A percentile compares a stretch with the other conserved stretches of the same genome.
Evolutionary conservation across 2,113 vertebrate species (phyloP).

Genomic region (Andinoacara biseriatus): DNA sequence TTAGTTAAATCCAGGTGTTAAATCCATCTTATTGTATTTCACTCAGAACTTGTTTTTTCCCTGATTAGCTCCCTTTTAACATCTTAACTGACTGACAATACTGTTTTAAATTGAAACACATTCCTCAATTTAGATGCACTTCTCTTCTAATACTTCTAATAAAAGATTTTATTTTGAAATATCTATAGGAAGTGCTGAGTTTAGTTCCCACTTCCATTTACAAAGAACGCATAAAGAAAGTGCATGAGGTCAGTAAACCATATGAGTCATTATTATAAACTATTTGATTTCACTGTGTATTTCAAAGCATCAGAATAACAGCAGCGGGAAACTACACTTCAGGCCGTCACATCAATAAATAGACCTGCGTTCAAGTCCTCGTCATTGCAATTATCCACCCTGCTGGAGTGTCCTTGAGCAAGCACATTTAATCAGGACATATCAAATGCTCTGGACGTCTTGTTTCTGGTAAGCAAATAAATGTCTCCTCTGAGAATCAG

Average conservation of each 20-base stretch:
- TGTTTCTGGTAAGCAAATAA: neutral
- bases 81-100: neutral
- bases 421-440: neutral
- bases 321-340: neutral
- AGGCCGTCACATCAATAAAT: neutral
- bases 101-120: neutral
- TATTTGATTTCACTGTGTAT: neutral
- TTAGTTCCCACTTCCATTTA: neutral
- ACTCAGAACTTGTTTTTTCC: neutral
- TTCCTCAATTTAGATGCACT: neutral
- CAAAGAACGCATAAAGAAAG: neutral
- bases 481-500: neutral
- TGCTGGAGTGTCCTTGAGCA: constrained; percentile 20
- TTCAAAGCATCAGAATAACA: neutral
- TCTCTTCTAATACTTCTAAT: neutral
- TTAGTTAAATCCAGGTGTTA: neutral
- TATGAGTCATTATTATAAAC: neutral
- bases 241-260: neutral
- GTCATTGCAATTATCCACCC: neutral
- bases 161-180: constrained; percentile 7
- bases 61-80: neutral
- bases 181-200: neutral
- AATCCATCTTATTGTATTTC: neutral
- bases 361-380: neutral
- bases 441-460: neutral